Percentiles rank a stretch among this genome's conserved stretches.
phyloP scores from a whole-genome alignment of 2,113 vertebrate genomes.

The Peromyscus californicus region DNA sequence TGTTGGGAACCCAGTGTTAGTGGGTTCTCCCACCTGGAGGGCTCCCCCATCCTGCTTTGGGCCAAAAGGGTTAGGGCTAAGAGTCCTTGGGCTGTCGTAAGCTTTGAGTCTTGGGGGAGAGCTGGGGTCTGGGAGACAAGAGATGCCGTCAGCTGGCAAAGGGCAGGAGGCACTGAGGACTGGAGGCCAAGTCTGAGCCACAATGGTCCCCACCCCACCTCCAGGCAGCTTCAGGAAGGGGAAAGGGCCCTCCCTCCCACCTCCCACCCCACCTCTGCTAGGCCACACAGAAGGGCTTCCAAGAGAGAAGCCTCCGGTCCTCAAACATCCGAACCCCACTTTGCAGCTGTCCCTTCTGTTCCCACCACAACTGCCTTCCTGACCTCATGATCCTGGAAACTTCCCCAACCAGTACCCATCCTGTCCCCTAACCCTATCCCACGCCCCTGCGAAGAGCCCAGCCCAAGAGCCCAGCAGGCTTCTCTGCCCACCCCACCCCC shows the following conservation, averaged over 20 bases:
- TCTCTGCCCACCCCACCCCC: neutral
- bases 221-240: slow-evolving; percentile 53
- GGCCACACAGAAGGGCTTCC: neutral
- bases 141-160: neutral
- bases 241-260: neutral
- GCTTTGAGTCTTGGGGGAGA: neutral
- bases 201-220: slow-evolving; percentile 60
- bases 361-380: neutral
- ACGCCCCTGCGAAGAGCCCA: neutral
- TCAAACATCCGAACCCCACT: neutral
- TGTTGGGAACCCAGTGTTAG: neutral
- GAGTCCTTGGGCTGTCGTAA: neutral
- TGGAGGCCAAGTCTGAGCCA: slow-evolving; percentile 65
- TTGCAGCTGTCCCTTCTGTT: neutral
- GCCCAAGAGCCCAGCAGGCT: neutral
- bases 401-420: neutral
- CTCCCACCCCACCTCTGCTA: neutral
- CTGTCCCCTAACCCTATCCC: neutral
- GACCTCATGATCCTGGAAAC: neutral
- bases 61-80: neutral
- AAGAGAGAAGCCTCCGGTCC: neutral
- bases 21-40: neutral
- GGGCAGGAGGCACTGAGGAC: neutral
- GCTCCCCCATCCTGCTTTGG: neutral
- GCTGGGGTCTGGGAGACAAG: neutral